Evolutionary conservation across 2,888 invertebrate species (phyloP).

Genomic region (Cheilosia urbana): DNA sequence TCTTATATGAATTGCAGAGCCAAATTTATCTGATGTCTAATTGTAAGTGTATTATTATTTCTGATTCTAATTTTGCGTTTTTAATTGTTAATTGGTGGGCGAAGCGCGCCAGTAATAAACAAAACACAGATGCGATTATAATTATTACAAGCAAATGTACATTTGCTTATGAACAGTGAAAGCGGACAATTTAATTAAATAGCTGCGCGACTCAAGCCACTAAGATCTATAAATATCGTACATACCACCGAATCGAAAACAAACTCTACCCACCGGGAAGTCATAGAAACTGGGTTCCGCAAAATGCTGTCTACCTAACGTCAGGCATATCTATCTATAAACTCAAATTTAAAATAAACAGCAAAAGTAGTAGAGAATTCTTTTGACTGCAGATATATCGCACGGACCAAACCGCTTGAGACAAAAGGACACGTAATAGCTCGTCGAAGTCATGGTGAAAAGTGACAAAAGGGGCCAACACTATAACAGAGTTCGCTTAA

Average conservation of each 20-base stretch:
- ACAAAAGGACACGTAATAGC: slow-evolving; percentile 60
- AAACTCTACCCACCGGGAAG: slow-evolving; percentile 62
- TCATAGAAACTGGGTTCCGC: slow-evolving; percentile 50
- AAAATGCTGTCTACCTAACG: slow-evolving; percentile 12
- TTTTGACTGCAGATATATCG: slow-evolving; percentile 2
- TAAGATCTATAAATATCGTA: slow-evolving; percentile 60
- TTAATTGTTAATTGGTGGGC: neutral
- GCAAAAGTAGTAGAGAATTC: neutral
- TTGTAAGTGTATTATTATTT: slow-evolving; percentile 4
- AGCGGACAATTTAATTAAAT: slow-evolving; percentile 52
- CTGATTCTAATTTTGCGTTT: slow-evolving; percentile 3
- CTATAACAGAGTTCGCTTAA: slow-evolving; percentile 26
- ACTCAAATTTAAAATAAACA: neutral
- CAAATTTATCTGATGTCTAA: slow-evolving; percentile 3
- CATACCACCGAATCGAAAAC: slow-evolving; percentile 35
- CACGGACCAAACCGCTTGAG: slow-evolving; percentile 30
- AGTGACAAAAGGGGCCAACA: slow-evolving; percentile 46
- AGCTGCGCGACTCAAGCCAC: slow-evolving; percentile 27
- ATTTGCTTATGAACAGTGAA: slow-evolving; percentile 10
- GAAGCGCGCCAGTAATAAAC: neutral
- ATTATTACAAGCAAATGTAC: slow-evolving; percentile 29
- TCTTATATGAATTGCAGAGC: neutral
- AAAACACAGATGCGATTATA: neutral
- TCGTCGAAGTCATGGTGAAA: slow-evolving; percentile 34
- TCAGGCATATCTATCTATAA: slow-evolving; percentile 2